Evolutionary conservation across 2,797 vertebrate species (phyloP).

Genomic region (Anguilla pacifica): DNA sequence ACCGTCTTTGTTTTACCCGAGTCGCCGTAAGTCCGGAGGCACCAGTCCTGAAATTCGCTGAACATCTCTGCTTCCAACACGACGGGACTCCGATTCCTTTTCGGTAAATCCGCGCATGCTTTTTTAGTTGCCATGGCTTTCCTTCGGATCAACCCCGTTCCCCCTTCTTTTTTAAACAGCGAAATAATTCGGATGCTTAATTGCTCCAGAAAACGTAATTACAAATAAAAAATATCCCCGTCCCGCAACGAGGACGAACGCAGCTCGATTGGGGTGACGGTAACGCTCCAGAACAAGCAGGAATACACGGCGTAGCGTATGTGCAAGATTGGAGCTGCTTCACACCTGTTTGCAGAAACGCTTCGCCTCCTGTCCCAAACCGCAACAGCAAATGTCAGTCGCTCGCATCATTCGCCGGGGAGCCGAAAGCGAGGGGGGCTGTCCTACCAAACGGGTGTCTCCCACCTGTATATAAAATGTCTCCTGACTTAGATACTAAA

Average conservation of each 20-base stretch:
- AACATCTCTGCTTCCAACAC: slow-evolving; percentile 94
- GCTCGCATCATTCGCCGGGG: slow-evolving; percentile 71
- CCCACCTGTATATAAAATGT: slow-evolving; percentile 80
- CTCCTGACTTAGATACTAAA: slow-evolving; percentile 55
- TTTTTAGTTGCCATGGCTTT: slow-evolving; percentile 78
- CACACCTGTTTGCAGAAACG: slow-evolving; percentile 92
- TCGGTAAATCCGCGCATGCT: slow-evolving; percentile 77
- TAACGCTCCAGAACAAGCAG: slow-evolving; percentile 46
- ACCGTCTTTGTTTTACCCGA: slow-evolving; percentile 98
- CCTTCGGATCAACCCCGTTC: neutral
- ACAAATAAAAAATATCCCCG: slow-evolving; percentile 50
- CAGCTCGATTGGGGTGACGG: slow-evolving; percentile 55
- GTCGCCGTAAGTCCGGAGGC: slow-evolving; percentile 95
- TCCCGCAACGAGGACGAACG: slow-evolving; percentile 66
- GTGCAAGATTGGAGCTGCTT: slow-evolving; percentile 73
- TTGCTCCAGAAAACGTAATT: neutral
- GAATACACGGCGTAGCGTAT: slow-evolving; percentile 39
- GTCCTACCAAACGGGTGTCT: slow-evolving; percentile 77
- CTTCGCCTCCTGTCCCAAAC: slow-evolving; percentile 77
- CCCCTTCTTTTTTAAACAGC: slow-evolving; percentile 27
- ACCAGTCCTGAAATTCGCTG: slow-evolving; percentile 97
- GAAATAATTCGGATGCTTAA: slow-evolving; percentile 27
- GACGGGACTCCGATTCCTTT: slow-evolving; percentile 79
- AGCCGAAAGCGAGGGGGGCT: slow-evolving; percentile 70
- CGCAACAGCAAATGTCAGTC: slow-evolving; percentile 79